These are phyloP conservation scores for Petrocephalus microphthalmus DNA, from an alignment of 2,113 vertebrate genomes.

Conservation along the genomic window DNA sequence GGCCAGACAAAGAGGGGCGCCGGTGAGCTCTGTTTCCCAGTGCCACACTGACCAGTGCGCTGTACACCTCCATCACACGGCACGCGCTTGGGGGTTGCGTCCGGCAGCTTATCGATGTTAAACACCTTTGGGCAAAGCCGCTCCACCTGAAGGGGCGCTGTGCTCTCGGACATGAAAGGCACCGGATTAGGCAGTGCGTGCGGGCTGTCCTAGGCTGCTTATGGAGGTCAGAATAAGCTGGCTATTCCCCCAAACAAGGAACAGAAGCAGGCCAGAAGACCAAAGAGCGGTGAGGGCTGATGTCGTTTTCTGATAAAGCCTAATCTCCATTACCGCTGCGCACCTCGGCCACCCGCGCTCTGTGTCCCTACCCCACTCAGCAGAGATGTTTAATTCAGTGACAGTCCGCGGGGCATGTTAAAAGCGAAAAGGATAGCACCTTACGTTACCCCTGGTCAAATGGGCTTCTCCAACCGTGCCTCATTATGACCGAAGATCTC, in stretches of 20 bases:
- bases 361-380: neutral
- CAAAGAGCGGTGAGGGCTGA: neutral
- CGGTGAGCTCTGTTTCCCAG: neutral
- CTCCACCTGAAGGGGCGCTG: constrained; percentile 46
- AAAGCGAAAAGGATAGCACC: neutral
- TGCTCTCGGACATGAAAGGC: constrained; percentile 47
- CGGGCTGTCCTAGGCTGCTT: constrained; percentile 38
- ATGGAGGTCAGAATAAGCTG: constrained; percentile 58
- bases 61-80: constrained; percentile 44
- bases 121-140: constrained; percentile 58
- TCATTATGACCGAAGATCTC: neutral
- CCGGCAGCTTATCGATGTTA: constrained; percentile 57
- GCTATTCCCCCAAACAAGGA: constrained; percentile 28
- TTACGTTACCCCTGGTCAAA: neutral
- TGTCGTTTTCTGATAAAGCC: neutral
- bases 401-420: neutral
- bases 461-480: neutral
- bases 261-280: constrained; percentile 20
- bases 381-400: neutral
- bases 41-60: constrained; percentile 40
- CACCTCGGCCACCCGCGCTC: neutral
- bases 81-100: constrained; percentile 31
- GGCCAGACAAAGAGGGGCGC: neutral
- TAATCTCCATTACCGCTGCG: neutral
- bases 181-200: constrained; percentile 47